These are phyloP conservation scores for Phacellophora camtschatica DNA, from an alignment of 30 jellyfish, hydroid and myxozoan genomes.

Conservation along the genomic window DNA sequence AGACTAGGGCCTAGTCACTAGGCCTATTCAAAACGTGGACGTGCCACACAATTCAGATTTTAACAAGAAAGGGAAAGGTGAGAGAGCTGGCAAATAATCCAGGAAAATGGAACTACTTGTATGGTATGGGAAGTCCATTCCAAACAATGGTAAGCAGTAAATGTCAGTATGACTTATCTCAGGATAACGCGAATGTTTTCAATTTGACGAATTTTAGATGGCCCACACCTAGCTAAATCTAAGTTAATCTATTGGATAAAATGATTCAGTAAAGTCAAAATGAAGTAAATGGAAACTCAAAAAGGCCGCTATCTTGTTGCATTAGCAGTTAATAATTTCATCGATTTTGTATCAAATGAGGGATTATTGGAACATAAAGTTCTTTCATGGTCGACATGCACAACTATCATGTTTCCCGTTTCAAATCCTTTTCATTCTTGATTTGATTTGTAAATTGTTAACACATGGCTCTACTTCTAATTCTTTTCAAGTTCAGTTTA, in stretches of 20 bases:
- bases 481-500: no score
- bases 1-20: no score
- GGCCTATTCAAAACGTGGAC: no score
- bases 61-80: no score
- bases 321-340: conserved; percentile 34
- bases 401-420: neutral
- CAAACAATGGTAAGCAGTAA: no score
- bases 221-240: neutral
- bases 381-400: neutral
- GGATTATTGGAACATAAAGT: conserved; percentile 4
- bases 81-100: no score
- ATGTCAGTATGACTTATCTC: no score
- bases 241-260: neutral
- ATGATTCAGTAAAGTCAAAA: neutral
- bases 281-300: neutral
- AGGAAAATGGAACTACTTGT: neutral
- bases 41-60: no score
- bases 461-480: no score
- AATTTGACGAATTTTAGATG: neutral
- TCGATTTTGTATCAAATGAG: conserved; percentile 22
- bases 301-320: neutral
- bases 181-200: neutral
- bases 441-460: neutral
- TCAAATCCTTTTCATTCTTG: neutral
- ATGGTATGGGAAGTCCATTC: no score